Base-by-base conservation (phyloP, 2,888 invertebrate genomes). In the Glaucopsyche alexis region DNA sequence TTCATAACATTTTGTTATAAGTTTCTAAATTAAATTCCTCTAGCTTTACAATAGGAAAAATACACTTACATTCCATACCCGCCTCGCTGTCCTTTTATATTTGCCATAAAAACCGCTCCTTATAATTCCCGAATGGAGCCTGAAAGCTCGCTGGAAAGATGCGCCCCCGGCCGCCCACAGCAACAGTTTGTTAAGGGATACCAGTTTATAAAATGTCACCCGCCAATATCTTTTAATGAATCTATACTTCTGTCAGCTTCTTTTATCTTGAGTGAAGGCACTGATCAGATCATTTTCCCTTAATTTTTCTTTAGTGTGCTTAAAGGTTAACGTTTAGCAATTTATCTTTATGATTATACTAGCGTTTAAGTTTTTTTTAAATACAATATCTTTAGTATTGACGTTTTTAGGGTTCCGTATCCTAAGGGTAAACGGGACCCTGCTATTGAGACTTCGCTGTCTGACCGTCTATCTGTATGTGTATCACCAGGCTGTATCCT, bases 161-260 rank as follows among this genome's bases (percentile, higher is more conserved):
- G 75, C 73, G 74, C 78, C 77, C 78, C 80, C 78, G 77, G 80
- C 75, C 77, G 80, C 83, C 83, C 85, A 84, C 89, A 90, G 91
- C 91, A 91, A 91, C 90, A 90, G 91, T 79, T 89, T 89, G 89
- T 77, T 83, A 78, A 52, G 83, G 80, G 84, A 84, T 88, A 83
- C 85, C 83, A 86, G 71, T n/a, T 72, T n/a, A 67, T 75, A 52
- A 72, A 72, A 38, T 67, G 65, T 71, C 19, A 14, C n/a, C n/a
- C 40, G 13, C 49, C 40, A 47, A 52, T 69, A 73, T 38, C 19
- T 49, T 49, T 19, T 19, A 45, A 67, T 67, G 38, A 29, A 50
- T 42, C 14, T 52, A 52, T 38, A 38, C 45, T 8, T 66, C 13
- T 64, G 40, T 38, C 55, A 13, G 60, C 60, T 11, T 7, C 60